phyloP scores from a whole-genome alignment of 2,113 vertebrate species.

The Pholis gunnellus region DNA sequence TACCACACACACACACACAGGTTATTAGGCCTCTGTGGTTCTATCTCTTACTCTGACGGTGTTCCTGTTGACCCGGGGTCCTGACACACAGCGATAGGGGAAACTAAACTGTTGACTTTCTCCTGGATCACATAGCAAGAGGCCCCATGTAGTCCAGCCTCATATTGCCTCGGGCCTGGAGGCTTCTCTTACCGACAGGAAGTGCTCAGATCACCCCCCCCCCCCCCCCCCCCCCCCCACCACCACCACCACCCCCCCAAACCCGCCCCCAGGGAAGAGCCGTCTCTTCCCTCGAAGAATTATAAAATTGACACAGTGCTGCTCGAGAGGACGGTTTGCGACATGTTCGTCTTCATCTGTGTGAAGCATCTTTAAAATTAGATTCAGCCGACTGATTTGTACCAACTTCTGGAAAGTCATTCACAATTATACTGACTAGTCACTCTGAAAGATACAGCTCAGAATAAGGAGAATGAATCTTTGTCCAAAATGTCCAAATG shows the following conservation, averaged over 20 bases:
- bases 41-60: constrained; percentile 67
- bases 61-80: constrained; percentile 78
- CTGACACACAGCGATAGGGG: constrained; percentile 73
- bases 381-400: neutral
- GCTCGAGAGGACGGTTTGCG: neutral
- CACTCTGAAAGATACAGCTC: neutral
- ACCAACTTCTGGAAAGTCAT: neutral
- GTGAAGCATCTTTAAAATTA: neutral
- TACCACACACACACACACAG: constrained; percentile 44
- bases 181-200: constrained; percentile 61
- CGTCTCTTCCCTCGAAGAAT: neutral
- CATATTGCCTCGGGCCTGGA: constrained; percentile 65
- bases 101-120: constrained; percentile 83
- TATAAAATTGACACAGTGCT: neutral
- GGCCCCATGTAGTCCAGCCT: constrained; percentile 71
- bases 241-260: no score
- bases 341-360: neutral
- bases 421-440: neutral
- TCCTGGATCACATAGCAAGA: constrained; percentile 75
- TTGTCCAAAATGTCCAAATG: no score
- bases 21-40: constrained; percentile 64
- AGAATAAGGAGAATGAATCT: neutral
- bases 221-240: no score
- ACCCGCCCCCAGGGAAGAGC: no score
- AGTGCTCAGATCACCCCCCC: constrained; percentile 41